Conservation (phyloP, 2,113 vertebrate genomes). For the Panthera leo region DNA sequence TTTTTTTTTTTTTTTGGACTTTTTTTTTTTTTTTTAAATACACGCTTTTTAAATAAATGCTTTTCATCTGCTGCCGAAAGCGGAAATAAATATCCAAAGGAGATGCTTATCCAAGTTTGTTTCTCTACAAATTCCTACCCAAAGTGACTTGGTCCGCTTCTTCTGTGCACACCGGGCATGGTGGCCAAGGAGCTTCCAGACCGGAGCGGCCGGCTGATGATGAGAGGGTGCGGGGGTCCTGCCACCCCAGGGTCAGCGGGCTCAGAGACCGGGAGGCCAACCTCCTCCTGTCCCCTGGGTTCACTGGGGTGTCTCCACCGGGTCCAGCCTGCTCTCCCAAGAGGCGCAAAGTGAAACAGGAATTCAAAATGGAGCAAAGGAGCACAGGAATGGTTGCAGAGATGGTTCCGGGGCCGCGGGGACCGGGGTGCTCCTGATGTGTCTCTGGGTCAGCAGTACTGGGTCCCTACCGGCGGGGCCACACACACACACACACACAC, state of each 20-base stretch:
- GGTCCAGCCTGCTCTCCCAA: neutral
- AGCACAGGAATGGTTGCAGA: neutral
- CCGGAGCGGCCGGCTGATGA: neutral
- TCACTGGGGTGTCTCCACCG: neutral
- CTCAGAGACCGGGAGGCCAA: neutral
- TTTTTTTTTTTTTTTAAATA: neutral
- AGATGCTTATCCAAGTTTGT: constrained; percentile 43
- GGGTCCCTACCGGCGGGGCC: constrained; percentile 8
- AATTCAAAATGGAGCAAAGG: neutral
- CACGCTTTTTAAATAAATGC: constrained; percentile 57
- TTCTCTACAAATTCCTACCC: constrained; percentile 39
- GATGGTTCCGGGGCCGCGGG: neutral
- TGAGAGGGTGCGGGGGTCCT: neutral
- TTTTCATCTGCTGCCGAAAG: constrained; percentile 65
- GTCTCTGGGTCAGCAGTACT: neutral
- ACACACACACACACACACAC: neutral
- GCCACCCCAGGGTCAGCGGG: neutral
- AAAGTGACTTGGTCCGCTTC: neutral
- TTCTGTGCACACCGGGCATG: neutral
- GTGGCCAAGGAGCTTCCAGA: neutral
- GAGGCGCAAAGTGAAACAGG: neutral
- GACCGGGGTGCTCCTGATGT: neutral
- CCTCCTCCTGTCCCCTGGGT: neutral
- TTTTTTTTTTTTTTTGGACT: neutral
- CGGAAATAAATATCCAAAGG: constrained; percentile 78